Evolutionary conservation across 2,113 vertebrate species (phyloP).

Genomic region (Ariopsis seemanni): DNA sequence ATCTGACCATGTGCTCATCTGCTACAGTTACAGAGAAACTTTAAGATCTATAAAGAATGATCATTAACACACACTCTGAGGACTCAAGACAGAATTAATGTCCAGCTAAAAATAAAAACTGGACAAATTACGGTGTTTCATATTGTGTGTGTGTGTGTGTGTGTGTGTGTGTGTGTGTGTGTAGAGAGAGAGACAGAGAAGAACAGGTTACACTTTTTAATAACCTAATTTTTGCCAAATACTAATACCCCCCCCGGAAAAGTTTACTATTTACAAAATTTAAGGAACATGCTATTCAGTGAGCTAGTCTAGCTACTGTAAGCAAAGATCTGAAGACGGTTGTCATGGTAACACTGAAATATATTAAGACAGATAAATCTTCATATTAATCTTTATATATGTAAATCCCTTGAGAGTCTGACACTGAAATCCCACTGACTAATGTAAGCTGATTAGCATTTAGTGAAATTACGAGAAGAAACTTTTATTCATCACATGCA

Average conservation of each 20-base stretch:
- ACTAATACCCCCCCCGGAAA: background rate
- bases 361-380: background rate
- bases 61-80: background rate
- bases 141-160: background rate
- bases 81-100: background rate
- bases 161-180: background rate
- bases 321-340: background rate
- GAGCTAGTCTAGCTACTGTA: background rate
- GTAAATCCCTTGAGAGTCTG: background rate
- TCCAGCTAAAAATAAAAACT: background rate
- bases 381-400: background rate
- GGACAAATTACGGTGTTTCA: too few species aligned
- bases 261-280: background rate
- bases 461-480: too few species aligned
- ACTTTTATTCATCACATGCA: too few species aligned
- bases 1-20: background rate
- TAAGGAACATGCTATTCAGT: background rate
- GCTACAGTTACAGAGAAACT: background rate
- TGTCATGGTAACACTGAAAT: background rate
- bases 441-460: background rate
- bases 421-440: background rate
- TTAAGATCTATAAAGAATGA: background rate
- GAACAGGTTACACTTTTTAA: background rate
- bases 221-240: background rate
- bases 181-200: background rate